Conservation (phyloP, 2,888 invertebrate species). For the Lamellibrachia columna region DNA sequence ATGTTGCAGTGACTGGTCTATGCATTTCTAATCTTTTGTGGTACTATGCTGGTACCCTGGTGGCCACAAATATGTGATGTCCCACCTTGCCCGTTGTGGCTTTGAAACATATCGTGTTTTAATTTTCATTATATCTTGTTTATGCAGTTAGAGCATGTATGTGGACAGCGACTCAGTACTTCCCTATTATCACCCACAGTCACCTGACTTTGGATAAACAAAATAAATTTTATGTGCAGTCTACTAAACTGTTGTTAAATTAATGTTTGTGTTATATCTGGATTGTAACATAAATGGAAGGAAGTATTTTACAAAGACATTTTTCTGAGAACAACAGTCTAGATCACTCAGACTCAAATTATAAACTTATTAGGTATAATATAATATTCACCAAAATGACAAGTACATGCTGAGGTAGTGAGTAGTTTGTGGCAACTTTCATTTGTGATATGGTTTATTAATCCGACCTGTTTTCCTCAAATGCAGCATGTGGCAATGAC, state of each 20-base stretch:
- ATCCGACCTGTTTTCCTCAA: neutral
- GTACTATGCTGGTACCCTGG: no score
- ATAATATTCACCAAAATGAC: no score
- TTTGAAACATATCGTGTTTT: neutral
- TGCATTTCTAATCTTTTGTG: neutral
- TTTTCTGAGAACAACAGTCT: no score
- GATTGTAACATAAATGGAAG: neutral
- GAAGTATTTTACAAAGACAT: no score
- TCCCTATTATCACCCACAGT: conserved; percentile 5
- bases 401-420: no score
- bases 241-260: neutral
- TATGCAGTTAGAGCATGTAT: neutral
- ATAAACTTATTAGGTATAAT: no score
- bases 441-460: conserved; percentile 29
- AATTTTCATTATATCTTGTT: neutral
- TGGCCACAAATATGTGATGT: neutral
- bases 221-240: neutral
- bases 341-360: no score
- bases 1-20: no score
- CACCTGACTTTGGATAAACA: neutral
- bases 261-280: neutral
- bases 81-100: neutral
- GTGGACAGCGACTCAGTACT: neutral
- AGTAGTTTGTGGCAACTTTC: neutral
- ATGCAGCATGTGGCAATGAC: conserved; percentile 49